A percentile compares a stretch with the other conserved stretches of the same genome.
These are phyloP conservation scores for Crax fasciolata DNA, from an alignment of 2,797 vertebrate genomes.

Conservation along the genomic window DNA sequence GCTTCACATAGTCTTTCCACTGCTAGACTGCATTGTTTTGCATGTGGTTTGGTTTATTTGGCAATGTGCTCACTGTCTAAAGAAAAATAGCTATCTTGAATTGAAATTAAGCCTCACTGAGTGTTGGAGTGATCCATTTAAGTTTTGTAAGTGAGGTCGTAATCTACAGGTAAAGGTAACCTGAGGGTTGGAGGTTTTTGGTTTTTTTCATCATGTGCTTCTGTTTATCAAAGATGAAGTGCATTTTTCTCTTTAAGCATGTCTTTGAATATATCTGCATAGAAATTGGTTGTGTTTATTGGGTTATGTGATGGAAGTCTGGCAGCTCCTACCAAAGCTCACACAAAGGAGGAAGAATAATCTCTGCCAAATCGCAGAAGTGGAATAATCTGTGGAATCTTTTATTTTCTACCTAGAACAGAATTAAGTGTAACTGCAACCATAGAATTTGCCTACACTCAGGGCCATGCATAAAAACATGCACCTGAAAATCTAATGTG, in stretches of 20 bases:
- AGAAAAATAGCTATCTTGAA: not conserved
- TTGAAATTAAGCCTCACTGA: not conserved
- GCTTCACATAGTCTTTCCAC: not conserved
- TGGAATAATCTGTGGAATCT: not conserved
- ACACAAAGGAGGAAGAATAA: not conserved
- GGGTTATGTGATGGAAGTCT: not conserved
- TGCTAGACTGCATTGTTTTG: slow-evolving; percentile 17
- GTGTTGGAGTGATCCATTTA: not conserved
- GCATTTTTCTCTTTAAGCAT: not conserved
- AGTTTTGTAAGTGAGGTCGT: not conserved
- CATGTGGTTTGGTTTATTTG: not conserved
- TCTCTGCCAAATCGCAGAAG: not conserved
- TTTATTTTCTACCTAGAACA: not conserved
- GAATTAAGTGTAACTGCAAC: not conserved
- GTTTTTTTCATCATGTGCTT: not conserved
- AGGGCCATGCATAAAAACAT: not conserved
- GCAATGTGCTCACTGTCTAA: not conserved
- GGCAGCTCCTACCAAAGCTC: not conserved
- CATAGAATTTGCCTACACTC: not conserved
- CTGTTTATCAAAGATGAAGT: not conserved
- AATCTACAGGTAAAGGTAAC: not conserved
- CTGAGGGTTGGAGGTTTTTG: not conserved
- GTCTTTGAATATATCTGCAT: not conserved
- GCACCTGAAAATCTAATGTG: not conserved
- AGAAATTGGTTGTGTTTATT: not conserved